A percentile compares a stretch with the other conserved stretches of the same genome.
phyloP scores from a whole-genome alignment of 2,888 invertebrate species.

The Dermolepida albohirtum region DNA sequence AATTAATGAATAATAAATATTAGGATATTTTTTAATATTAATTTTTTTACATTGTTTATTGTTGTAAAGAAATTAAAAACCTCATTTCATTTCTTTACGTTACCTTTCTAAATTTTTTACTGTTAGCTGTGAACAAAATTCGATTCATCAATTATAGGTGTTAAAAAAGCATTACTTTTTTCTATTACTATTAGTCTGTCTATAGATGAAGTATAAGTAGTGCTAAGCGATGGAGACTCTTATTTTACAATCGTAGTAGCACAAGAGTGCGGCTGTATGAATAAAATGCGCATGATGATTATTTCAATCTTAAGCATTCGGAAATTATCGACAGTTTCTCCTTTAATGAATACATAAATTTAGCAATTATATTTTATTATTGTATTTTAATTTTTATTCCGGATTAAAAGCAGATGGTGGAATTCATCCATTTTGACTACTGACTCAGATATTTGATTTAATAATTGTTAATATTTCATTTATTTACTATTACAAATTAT shows the following conservation, averaged over 20 bases:
- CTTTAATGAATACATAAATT: too few relatives aligned
- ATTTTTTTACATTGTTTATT: too few relatives aligned
- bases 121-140: constrained; percentile 5
- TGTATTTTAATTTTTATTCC: too few relatives aligned
- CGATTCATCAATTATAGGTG: constrained; percentile 31
- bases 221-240: constrained; percentile 59
- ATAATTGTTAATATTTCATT: too few relatives aligned
- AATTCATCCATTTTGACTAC: too few relatives aligned
- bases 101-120: constrained; percentile 1
- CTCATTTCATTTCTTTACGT: constrained; percentile 19
- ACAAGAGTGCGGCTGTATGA: constrained; percentile 36
- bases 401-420: too few relatives aligned
- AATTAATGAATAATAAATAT: too few relatives aligned
- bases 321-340: constrained; percentile 17
- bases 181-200: constrained; percentile 9
- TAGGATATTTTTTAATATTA: too few relatives aligned
- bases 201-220: constrained; percentile 47
- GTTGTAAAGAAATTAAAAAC: not conserved
- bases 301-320: constrained; percentile 10
- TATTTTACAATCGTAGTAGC: constrained; percentile 41
- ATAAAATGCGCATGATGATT: constrained; percentile 15
- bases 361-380: too few relatives aligned
- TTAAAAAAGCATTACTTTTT: constrained; percentile 24
- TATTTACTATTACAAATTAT: too few relatives aligned
- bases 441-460: too few relatives aligned